phyloP scores from a whole-genome alignment of 2,888 invertebrate genomes.

The Sclerodermus sp. region DNA sequence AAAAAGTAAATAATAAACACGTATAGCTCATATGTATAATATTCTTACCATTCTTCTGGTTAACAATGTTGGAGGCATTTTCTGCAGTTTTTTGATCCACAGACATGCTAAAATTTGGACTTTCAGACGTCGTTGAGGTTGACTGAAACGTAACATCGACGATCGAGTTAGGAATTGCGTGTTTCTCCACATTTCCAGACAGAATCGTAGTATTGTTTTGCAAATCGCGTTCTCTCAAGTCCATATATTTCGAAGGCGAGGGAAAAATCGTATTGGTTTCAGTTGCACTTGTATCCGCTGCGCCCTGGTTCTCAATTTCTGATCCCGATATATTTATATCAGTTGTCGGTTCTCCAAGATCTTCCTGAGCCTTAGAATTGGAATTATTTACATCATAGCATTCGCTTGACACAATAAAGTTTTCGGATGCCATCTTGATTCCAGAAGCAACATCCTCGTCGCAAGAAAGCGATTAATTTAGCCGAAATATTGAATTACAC shows the following conservation, averaged over 20 bases:
- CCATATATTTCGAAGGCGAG: conserved; percentile 38
- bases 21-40: conserved; percentile 7
- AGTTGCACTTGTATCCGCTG: conserved; percentile 25
- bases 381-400: conserved; percentile 54
- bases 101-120: conserved; percentile 28
- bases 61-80: conserved; percentile 27
- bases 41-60: conserved; percentile 37
- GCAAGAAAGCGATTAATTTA: conserved; percentile 14
- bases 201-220: conserved; percentile 18
- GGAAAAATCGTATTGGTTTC: conserved; percentile 46
- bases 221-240: conserved; percentile 25
- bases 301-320: conserved; percentile 15
- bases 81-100: conserved; percentile 36
- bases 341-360: background rate
- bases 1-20: conserved; percentile 3
- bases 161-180: conserved; percentile 15
- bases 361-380: background rate
- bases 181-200: conserved; percentile 27
- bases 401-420: conserved; percentile 55
- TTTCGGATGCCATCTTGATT: conserved; percentile 59
- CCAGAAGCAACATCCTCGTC: conserved; percentile 35
- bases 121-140: conserved; percentile 22
- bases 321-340: conserved; percentile 6
- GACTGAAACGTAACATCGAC: conserved; percentile 24
- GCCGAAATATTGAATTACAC: too few relatives aligned